A percentile compares a stretch with the other conserved stretches of the same genome.
phyloP scores from a whole-genome alignment of 2,888 invertebrate species.

The Frankliniella fusca region DNA sequence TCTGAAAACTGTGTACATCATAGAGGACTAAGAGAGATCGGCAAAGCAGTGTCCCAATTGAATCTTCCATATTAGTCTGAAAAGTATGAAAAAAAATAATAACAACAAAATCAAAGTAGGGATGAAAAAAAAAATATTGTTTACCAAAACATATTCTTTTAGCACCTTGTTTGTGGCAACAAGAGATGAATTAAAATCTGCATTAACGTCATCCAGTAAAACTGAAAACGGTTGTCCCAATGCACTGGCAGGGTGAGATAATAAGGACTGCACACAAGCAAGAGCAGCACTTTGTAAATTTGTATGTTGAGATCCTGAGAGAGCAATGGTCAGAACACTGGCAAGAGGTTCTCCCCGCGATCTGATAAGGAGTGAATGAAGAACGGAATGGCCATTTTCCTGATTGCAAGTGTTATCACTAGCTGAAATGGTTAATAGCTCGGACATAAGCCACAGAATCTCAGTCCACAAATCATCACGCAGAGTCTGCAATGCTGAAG shows the following conservation, averaged over 20 bases:
- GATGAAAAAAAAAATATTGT: background rate
- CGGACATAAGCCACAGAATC: conserved; percentile 49
- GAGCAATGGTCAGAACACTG: conserved; percentile 2
- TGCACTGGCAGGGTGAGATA: background rate
- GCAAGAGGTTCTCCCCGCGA: conserved; percentile 12
- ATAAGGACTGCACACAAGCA: background rate
- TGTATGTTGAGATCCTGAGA: background rate
- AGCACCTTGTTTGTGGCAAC: background rate
- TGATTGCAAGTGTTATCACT: background rate
- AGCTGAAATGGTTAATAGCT: conserved; percentile 44
- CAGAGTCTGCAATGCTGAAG: conserved; percentile 47
- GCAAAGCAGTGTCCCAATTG: background rate
- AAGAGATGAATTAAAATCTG: conserved; percentile 6
- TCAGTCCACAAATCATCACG: conserved; percentile 52
- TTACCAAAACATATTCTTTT: too few relatives aligned
- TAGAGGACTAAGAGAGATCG: background rate
- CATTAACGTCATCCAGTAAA: background rate
- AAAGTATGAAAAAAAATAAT: background rate
- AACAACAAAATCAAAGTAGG: background rate
- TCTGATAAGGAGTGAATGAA: background rate
- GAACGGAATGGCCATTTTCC: background rate
- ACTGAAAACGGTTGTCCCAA: background rate
- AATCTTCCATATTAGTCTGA: background rate
- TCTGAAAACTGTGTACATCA: conserved; percentile 3
- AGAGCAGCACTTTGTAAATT: background rate